Base-by-base conservation (phyloP, 2,113 vertebrate species). In the Onychorhynchus coronatus region DNA sequence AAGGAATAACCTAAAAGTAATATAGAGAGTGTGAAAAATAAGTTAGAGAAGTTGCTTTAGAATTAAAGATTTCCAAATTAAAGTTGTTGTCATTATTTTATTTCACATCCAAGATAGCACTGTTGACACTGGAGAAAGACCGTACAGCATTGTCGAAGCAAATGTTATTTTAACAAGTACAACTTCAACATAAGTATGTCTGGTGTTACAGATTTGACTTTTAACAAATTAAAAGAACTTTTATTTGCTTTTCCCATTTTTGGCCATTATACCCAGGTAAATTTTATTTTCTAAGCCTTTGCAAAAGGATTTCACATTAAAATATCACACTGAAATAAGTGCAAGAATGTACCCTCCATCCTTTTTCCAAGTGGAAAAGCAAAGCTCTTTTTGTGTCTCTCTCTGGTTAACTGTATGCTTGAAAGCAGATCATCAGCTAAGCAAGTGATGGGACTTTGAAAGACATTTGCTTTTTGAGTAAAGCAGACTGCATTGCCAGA, bases 401-500 rank as follows among this genome's bases (percentile, higher is more conserved):
- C 25, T 81, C 24, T 50, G 33, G 52, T 37, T 83, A 74, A 49
- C 20, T 50, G 5, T 42, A 6, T 76, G 23, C 58, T 72, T 91
- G 58, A 71, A 95, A 92, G 68, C 37, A 6, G 7, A 33, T 87
- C 44, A 30, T 53, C 82, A 91, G 35, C 79, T 80, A 67, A 77
- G 39, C 61, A 72, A 89, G 28, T 67, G 76, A 85, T 41, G 33
- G 27, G 30, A 59, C 50, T 87, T 95, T 49, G 74, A 85, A 92
- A 71, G 61, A 94, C 73, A 89, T 91, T 91, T 91, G n/a, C 27
- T 79, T 97, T 79, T 66, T 82, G 21, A 80, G 68, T 79, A 81
- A 95, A 95, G 86, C 86, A 96, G 91, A 94, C 63, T 92, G 25
- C 53, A 28, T 78, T 96, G 88, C 94, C 89, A 93, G 88, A 94